phyloP scores from a whole-genome alignment of 2,797 vertebrate species.

The Onychomys leucogaster region DNA sequence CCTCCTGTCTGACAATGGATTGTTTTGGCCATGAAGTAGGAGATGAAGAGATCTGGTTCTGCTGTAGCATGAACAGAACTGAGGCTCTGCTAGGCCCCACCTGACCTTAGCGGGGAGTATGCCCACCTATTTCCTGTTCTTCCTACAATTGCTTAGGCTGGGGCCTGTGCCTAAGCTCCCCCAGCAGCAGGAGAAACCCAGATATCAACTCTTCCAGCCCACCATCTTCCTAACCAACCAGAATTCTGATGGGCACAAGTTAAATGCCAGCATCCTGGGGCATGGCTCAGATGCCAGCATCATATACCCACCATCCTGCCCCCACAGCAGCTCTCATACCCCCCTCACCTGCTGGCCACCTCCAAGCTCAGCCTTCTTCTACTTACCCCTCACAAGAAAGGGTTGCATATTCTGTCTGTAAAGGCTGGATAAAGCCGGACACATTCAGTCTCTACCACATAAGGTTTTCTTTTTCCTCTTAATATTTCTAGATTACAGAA shows the following conservation, averaged over 20 bases:
- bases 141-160: not conserved
- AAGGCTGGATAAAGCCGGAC: not conserved
- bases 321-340: accelerated
- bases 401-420: not conserved
- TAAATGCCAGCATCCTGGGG: not conserved
- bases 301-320: not conserved
- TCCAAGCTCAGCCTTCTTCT: not conserved
- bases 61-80: accelerated
- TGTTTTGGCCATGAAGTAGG: not conserved
- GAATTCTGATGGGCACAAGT: not conserved
- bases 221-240: not conserved
- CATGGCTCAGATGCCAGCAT: not conserved
- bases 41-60: not conserved
- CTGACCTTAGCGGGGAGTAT: not conserved
- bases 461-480: not conserved
- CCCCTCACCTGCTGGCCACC: not conserved
- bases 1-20: not conserved
- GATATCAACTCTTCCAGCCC: not conserved
- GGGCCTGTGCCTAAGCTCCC: no score
- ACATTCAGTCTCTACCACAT: not conserved
- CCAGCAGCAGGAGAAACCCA: not conserved
- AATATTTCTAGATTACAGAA: not conserved
- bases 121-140: not conserved
- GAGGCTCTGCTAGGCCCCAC: not conserved
- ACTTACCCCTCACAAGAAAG: not conserved